Evolutionary conservation across 1,140 invertebrate genomes (phyloP), one percentile per base, ranked within the genome.

Genomic region (Pectinophora gossypiella): DNA sequence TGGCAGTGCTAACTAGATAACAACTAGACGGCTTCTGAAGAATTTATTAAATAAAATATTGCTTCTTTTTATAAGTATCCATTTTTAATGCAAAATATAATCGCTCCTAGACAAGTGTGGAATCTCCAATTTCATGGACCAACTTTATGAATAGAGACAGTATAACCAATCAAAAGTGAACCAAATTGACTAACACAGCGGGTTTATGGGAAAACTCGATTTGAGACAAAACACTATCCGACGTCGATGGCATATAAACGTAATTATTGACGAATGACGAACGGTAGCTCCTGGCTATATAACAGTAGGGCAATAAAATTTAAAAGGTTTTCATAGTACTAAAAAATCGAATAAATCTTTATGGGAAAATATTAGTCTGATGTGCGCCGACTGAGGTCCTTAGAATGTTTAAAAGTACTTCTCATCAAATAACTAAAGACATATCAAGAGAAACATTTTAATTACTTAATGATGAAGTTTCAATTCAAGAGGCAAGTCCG

Each of bases 121-220:
- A n/a, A 18, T 40, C 53, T 49, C 51, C 45, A 0, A 16, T 58
- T 64, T 58, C 13, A 32, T 56, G 54, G 69, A 60, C 59, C 20
- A 36, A 60, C 27, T 68, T 64, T 70, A 72, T 67, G 62, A 72
- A 72, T 64, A 60, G 22, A 43, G 58, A 27, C 61, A 65, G 42
- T 76, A 71, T 75, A 75, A 68, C 59, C 61, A 65, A 76, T 79
- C 68, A 71, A 68, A 71, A 56, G 61, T 54, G 62, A 61, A 53
- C 59, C 65, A 61, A 68, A 78, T 66, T 63, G 68, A 67, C 59
- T 61, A 74, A 81, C 73, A 64, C 55, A 56, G 54, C 59, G 57
- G 49, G 47, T 81, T 75, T 73, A 73, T 77, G 59, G 53, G 63
- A 76, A 75, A 44, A 59, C 38, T 54, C 32, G 56, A 68, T 45